These are phyloP conservation scores for Caenorhabditis uteleia DNA, from an alignment of 2,888 invertebrate species.

Conservation along the genomic window DNA sequence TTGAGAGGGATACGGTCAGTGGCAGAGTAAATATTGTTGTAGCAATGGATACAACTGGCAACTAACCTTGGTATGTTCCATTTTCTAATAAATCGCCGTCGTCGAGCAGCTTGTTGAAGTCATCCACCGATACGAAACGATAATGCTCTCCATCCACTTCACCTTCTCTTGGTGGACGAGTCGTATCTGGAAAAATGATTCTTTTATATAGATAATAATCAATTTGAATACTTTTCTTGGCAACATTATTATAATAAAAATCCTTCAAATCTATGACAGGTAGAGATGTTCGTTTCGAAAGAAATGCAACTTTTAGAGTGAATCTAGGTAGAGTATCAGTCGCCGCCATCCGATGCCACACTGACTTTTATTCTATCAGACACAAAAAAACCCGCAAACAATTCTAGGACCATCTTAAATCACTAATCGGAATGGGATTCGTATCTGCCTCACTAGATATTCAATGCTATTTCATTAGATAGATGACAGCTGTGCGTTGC, in stretches of 20 bases:
- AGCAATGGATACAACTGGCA: neutral
- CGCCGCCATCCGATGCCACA: too few species aligned
- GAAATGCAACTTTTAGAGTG: slow-evolving; percentile 27
- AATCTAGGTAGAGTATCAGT: slow-evolving; percentile 8
- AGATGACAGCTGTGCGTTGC: too few species aligned
- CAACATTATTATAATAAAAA: slow-evolving; percentile 17
- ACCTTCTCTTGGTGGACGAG: slow-evolving; percentile 74
- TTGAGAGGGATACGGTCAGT: too few species aligned
- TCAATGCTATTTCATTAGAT: too few species aligned
- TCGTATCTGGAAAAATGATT: slow-evolving; percentile 73
- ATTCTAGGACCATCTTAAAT: too few species aligned
- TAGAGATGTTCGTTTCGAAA: slow-evolving; percentile 25
- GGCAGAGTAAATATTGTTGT: too few species aligned
- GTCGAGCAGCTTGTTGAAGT: slow-evolving; percentile 61
- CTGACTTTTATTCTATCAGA: too few species aligned
- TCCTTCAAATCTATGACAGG: slow-evolving; percentile 27
- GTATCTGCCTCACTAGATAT: too few species aligned
- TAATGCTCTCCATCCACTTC: slow-evolving; percentile 77
- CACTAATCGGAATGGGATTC: too few species aligned
- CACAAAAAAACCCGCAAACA: too few species aligned
- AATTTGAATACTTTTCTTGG: neutral
- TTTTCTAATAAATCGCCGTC: slow-evolving; percentile 76
- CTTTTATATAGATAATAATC: neutral
- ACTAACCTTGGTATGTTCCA: slow-evolving; percentile 76
- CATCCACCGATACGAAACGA: slow-evolving; percentile 67